These are phyloP conservation scores for Aurelia sp. DNA, from an alignment of 30 jellyfish, hydroid and myxozoan genomes.

Conservation along the genomic window DNA sequence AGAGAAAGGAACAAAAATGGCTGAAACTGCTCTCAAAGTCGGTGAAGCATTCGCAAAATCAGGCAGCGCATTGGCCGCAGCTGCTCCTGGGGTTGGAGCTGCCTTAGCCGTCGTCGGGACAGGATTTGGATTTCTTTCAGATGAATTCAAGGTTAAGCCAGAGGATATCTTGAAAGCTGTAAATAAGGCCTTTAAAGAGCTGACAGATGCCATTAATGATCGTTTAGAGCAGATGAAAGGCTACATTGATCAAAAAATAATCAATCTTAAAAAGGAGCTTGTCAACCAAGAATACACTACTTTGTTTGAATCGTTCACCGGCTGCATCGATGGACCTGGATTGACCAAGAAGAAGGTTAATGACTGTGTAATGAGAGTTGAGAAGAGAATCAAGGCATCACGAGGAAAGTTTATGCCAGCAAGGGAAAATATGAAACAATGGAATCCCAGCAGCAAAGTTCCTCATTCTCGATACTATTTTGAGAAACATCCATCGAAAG, in stretches of 20 bases:
- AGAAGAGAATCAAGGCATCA: not conserved
- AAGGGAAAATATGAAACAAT: not conserved
- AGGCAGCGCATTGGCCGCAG: not conserved
- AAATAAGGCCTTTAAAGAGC: slow-evolving; percentile 42
- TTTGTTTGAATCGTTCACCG: not conserved
- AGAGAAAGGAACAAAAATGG: not conserved
- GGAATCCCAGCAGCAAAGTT: too few relatives aligned
- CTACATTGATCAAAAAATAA: slow-evolving; percentile 21
- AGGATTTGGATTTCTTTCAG: slow-evolving; percentile 37
- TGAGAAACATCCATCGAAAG: slow-evolving; percentile 19
- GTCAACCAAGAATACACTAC: slow-evolving; percentile 7
- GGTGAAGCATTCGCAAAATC: slow-evolving; percentile 1
- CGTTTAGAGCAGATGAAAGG: slow-evolving; percentile 35
- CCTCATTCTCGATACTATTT: not conserved
- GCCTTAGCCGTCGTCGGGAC: slow-evolving; percentile 42
- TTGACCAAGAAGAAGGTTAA: slow-evolving; percentile 12
- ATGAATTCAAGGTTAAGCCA: slow-evolving; percentile 26
- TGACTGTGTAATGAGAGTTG: slow-evolving; percentile 1
- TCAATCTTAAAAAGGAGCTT: slow-evolving; percentile 8
- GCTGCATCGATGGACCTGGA: slow-evolving; percentile 10
- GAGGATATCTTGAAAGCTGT: slow-evolving; percentile 28
- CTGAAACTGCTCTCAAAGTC: not conserved
- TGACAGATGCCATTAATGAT: slow-evolving; percentile 39
- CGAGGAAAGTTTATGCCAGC: slow-evolving; percentile 15
- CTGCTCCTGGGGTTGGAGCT: slow-evolving; percentile 30